phyloP scores from a whole-genome alignment of 1,140 invertebrate genomes.

The Diuraphis noxia region DNA sequence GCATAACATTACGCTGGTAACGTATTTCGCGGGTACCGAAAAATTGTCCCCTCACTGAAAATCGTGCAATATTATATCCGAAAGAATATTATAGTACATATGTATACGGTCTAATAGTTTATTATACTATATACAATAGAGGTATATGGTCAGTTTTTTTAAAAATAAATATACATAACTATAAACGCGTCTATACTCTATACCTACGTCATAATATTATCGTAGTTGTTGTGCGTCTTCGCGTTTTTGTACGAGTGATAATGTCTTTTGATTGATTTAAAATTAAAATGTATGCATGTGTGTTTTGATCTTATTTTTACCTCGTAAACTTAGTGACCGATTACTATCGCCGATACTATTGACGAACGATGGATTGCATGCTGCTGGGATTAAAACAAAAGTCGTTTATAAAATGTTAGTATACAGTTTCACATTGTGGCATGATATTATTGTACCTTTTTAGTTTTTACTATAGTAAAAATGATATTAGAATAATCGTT shows the following conservation, averaged over 20 bases:
- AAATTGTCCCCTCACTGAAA: neutral
- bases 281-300: neutral
- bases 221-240: neutral
- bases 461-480: no score
- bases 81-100: no score
- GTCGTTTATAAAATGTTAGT: constrained; percentile 27
- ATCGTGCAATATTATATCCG: no score
- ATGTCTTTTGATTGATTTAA: neutral
- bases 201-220: neutral
- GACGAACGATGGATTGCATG: constrained; percentile 22
- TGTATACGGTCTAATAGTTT: no score
- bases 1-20: neutral
- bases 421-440: neutral
- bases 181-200: neutral
- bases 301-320: neutral
- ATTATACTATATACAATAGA: neutral
- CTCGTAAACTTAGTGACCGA: neutral
- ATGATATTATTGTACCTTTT: neutral
- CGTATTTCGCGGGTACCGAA: neutral
- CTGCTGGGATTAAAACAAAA: constrained; percentile 9
- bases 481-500: neutral
- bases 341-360: neutral
- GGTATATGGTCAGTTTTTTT: neutral
- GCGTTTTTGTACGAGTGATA: neutral
- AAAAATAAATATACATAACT: neutral